These are phyloP conservation scores for Ceramica pisi DNA, from an alignment of 2,888 invertebrate species.

Conservation along the genomic window DNA sequence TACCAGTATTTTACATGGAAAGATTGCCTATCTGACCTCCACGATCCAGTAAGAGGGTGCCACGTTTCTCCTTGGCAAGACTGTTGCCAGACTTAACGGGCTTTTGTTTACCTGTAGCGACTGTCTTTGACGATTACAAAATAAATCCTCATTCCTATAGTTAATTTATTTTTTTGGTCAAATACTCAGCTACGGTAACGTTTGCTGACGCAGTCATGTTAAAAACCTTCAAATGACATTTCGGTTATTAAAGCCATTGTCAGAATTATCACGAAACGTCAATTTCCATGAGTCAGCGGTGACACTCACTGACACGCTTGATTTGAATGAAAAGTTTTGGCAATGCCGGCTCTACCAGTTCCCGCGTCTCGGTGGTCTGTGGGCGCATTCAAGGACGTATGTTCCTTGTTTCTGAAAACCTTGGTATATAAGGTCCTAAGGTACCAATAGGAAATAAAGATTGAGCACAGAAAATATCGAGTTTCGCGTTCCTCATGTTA, in stretches of 20 bases:
- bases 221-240: neutral
- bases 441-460: conserved; percentile 13
- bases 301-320: neutral
- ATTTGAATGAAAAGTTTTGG: neutral
- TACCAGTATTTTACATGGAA: no score
- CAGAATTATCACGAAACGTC: neutral
- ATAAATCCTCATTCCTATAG: no score
- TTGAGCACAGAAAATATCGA: conserved; percentile 29
- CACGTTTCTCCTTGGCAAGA: no score
- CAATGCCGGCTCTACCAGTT: neutral
- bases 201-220: no score
- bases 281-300: neutral
- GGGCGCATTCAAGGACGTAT: conserved; percentile 28
- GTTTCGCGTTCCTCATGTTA: conserved; percentile 26
- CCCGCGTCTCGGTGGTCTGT: neutral
- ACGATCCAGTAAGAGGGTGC: no score
- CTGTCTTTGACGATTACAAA: no score
- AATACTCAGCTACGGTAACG: no score
- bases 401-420: conserved; percentile 7
- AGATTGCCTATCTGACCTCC: no score
- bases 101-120: no score
- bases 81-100: neutral
- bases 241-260: neutral
- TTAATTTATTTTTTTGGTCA: no score
- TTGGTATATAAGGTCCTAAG: neutral